A percentile compares a stretch with the other conserved stretches of the same genome.
Evolutionary conservation across 2,113 vertebrate genomes (phyloP).

Genomic region (Aphyosemion australe): DNA sequence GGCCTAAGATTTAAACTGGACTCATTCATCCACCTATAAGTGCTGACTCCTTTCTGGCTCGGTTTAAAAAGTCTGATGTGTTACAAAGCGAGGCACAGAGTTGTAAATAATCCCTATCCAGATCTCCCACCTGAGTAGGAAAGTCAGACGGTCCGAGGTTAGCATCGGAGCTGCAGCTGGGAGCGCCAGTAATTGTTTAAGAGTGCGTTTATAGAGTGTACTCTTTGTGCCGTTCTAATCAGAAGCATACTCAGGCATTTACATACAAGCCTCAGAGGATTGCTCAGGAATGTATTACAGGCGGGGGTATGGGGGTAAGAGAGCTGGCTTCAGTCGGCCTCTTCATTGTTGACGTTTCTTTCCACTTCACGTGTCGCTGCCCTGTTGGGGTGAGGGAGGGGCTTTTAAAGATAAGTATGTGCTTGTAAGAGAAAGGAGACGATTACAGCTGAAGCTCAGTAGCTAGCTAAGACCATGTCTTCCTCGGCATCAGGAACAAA

Average conservation of each 20-base stretch:
- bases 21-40: neutral
- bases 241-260: slow-evolving; percentile 74
- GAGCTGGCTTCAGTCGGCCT: slow-evolving; percentile 19
- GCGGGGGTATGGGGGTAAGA: slow-evolving; percentile 33
- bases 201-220: slow-evolving; percentile 78
- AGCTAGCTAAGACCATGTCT: slow-evolving; percentile 29
- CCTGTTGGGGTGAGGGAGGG: neutral
- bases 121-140: slow-evolving; percentile 51
- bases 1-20: neutral
- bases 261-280: slow-evolving; percentile 65
- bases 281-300: slow-evolving; percentile 69
- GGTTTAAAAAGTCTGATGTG: neutral
- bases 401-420: slow-evolving; percentile 9
- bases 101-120: slow-evolving; percentile 46
- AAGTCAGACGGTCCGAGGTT: slow-evolving; percentile 50
- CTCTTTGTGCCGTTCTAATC: slow-evolving; percentile 75
- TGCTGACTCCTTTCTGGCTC: neutral
- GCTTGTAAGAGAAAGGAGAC: slow-evolving; percentile 13
- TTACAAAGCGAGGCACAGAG: slow-evolving; percentile 4
- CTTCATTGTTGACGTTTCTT: slow-evolving; percentile 47
- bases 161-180: slow-evolving; percentile 56
- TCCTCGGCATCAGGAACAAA: slow-evolving; percentile 19
- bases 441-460: slow-evolving; percentile 67
- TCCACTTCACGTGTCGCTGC: slow-evolving; percentile 65
- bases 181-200: slow-evolving; percentile 75